These are phyloP conservation scores for Ptychobarbus kaznakovi DNA, from an alignment of 2,797 vertebrate species.

Conservation along the genomic window DNA sequence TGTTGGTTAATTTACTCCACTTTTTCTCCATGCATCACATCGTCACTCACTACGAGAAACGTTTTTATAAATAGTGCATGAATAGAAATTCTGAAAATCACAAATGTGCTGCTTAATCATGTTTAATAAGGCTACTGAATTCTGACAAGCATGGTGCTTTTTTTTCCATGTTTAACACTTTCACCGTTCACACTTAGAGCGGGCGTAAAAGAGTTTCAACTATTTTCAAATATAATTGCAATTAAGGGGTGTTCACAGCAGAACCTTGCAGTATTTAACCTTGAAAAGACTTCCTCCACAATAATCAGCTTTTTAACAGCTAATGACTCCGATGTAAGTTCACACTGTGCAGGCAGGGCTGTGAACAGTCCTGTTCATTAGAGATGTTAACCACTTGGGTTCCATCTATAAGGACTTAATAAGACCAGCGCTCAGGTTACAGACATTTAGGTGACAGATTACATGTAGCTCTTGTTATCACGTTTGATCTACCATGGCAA, in stretches of 20 bases:
- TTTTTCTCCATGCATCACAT: background rate
- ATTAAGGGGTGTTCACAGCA: constrained; percentile 68
- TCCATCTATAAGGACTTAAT: constrained; percentile 55
- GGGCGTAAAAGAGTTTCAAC: constrained; percentile 57
- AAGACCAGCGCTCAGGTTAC: constrained; percentile 56
- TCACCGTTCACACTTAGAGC: constrained; percentile 49
- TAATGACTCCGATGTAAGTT: constrained; percentile 69
- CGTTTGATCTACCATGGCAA: constrained; percentile 59
- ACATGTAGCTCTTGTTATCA: constrained; percentile 59
- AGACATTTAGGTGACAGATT: constrained; percentile 61
- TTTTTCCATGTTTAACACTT: constrained; percentile 52
- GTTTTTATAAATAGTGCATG: constrained; percentile 1
- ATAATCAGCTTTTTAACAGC: constrained; percentile 71
- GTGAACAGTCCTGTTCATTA: constrained; percentile 70
- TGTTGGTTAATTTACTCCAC: background rate
- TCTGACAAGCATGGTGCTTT: constrained; percentile 35
- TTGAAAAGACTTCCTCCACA: constrained; percentile 63
- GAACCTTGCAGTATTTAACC: constrained; percentile 70
- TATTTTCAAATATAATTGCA: constrained; percentile 69
- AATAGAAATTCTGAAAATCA: background rate
- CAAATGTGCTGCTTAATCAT: constrained; percentile 27
- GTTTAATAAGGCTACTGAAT: constrained; percentile 56
- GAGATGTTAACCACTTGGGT: constrained; percentile 58
- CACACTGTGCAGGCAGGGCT: constrained; percentile 61
- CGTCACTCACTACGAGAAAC: background rate